These are phyloP conservation scores for Anastrepha ludens DNA, from an alignment of 1,140 invertebrate species.

Conservation along the genomic window DNA sequence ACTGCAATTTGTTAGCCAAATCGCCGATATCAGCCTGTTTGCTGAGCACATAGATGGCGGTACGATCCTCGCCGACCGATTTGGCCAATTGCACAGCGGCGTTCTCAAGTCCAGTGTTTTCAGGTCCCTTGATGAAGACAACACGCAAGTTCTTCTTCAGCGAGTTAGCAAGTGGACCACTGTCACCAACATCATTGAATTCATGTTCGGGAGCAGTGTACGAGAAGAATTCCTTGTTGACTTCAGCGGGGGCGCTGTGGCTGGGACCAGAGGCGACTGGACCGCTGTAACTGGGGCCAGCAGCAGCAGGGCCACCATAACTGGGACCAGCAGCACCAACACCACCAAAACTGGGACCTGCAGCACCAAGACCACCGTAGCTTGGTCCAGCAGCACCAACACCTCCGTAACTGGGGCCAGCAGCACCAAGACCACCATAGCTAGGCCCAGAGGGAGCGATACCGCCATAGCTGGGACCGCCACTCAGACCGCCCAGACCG, in stretches of 20 bases:
- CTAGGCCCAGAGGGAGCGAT: background rate
- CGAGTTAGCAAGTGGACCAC: slow-evolving; percentile 59
- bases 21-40: slow-evolving; percentile 68
- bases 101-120: slow-evolving; percentile 66
- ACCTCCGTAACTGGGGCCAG: background rate
- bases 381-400: background rate
- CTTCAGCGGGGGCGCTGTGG: slow-evolving; percentile 59
- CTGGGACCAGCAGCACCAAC: slow-evolving; percentile 56
- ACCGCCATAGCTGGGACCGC: slow-evolving; percentile 62
- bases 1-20: slow-evolving; percentile 64
- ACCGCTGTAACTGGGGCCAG: background rate
- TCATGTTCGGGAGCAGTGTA: slow-evolving; percentile 65
- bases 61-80: slow-evolving; percentile 65
- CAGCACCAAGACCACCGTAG: background rate
- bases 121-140: slow-evolving; percentile 69
- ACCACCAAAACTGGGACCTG: background rate
- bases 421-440: background rate
- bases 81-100: slow-evolving; percentile 67
- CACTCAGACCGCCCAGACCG: slow-evolving; percentile 59
- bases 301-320: background rate
- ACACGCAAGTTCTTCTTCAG: slow-evolving; percentile 67
- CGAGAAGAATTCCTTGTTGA: slow-evolving; percentile 67
- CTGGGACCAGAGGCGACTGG: background rate
- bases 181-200: slow-evolving; percentile 62
- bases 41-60: slow-evolving; percentile 69